Conservation (phyloP, 2,888 invertebrate species). For the Agonopterix subpropinquella region DNA sequence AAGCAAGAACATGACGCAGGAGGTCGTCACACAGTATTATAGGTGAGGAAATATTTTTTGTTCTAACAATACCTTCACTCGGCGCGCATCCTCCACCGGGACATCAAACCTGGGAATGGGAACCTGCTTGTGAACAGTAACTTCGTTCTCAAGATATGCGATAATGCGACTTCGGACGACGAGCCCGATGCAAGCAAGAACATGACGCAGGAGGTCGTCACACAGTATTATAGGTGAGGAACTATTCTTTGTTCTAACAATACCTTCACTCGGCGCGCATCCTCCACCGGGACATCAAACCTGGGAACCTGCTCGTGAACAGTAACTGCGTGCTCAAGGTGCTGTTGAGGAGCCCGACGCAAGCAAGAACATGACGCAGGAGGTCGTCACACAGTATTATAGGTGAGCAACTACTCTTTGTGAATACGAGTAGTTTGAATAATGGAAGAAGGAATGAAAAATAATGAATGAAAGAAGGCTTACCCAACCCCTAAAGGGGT, state of each 20-base stretch:
- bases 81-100: conserved; percentile 97
- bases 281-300: conserved; percentile 99
- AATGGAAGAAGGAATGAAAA: too few relatives aligned
- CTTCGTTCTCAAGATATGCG: conserved; percentile 99
- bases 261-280: conserved; percentile 90
- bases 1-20: conserved; percentile 98
- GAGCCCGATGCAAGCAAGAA: conserved; percentile 94
- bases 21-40: conserved; percentile 99
- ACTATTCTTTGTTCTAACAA: background rate
- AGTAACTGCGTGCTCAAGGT: conserved; percentile 98
- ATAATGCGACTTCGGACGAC: conserved; percentile 99
- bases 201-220: conserved; percentile 99
- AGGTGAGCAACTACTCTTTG: conserved; percentile 41
- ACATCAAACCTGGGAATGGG: conserved; percentile 99
- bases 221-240: conserved; percentile 92
- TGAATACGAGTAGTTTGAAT: too few relatives aligned
- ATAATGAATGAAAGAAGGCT: too few relatives aligned
- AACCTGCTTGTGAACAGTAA: conserved; percentile 99
- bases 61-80: conserved; percentile 73
- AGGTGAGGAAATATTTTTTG: conserved; percentile 41
- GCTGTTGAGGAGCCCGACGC: conserved; percentile 97
- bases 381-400: conserved; percentile 99
- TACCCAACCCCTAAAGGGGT: too few relatives aligned
- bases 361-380: conserved; percentile 98
- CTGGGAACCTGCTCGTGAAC: conserved; percentile 98